These are phyloP conservation scores for Aethes cnicana DNA, from an alignment of 2,888 invertebrate species.

Conservation along the genomic window DNA sequence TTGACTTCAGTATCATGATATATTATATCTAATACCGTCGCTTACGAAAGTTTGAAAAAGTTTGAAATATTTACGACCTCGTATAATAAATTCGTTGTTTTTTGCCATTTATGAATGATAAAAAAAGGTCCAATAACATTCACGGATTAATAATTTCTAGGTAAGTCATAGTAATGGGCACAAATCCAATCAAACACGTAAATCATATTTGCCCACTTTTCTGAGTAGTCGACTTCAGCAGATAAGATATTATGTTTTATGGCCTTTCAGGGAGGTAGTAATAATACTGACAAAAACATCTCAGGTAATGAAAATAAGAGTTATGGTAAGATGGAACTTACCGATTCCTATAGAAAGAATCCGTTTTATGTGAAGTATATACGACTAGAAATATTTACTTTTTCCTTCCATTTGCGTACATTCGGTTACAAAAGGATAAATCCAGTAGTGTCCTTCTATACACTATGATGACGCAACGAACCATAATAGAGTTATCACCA, in stretches of 20 bases:
- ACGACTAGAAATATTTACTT: no score
- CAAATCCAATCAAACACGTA: not conserved
- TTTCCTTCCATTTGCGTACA: no score
- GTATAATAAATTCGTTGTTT: conserved; percentile 3
- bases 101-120: conserved; percentile 13
- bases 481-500: no score
- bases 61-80: conserved; percentile 9
- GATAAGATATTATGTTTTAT: not conserved
- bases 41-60: not conserved
- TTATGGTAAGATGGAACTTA: no score
- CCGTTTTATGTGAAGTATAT: no score
- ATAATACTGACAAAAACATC: no score
- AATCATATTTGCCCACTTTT: conserved; percentile 1
- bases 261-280: no score
- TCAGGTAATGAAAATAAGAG: no score
- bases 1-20: not conserved
- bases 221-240: not conserved
- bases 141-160: conserved; percentile 11
- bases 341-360: no score
- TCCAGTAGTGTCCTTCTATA: no score
- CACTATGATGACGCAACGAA: no score
- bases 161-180: not conserved
- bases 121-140: not conserved
- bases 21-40: not conserved
- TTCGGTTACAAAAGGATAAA: no score